phyloP scores from a whole-genome alignment of 2,113 vertebrate species.

The Rhynchopsitta pachyrhyncha region DNA sequence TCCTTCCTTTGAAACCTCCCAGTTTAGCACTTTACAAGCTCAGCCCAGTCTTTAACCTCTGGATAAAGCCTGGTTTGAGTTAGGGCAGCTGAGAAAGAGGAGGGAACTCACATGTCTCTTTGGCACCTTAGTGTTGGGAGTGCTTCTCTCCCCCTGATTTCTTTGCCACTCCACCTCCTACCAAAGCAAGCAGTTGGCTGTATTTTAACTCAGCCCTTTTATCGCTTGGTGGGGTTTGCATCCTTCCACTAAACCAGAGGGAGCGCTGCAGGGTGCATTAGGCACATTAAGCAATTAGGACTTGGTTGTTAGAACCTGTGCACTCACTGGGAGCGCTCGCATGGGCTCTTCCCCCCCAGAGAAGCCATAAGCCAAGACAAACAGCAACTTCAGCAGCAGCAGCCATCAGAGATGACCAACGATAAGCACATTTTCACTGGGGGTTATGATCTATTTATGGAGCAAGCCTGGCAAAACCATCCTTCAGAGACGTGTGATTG shows the following conservation, averaged over 20 bases:
- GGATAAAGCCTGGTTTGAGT: background rate
- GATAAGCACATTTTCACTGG: background rate
- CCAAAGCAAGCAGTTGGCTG: background rate
- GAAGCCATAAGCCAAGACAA: background rate
- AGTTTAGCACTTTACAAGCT: background rate
- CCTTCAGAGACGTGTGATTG: background rate
- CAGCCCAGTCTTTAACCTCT: background rate
- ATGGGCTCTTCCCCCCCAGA: background rate
- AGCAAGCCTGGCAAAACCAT: background rate
- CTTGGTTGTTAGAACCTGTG: background rate
- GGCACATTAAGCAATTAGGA: conserved; percentile 14
- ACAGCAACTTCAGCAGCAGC: background rate
- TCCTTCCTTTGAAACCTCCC: background rate
- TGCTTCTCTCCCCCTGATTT: background rate
- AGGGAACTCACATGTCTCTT: background rate
- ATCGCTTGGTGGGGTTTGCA: background rate
- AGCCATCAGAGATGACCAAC: background rate
- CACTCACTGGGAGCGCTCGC: background rate
- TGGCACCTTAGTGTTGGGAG: background rate
- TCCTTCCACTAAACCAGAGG: background rate
- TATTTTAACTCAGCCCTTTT: background rate
- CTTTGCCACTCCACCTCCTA: background rate
- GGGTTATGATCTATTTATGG: background rate
- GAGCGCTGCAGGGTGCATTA: background rate
- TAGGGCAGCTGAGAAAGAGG: background rate